Percentiles rank a stretch among this genome's conserved stretches.
phyloP scores from a whole-genome alignment of 2,888 invertebrate genomes.

The Erebia aethiops region DNA sequence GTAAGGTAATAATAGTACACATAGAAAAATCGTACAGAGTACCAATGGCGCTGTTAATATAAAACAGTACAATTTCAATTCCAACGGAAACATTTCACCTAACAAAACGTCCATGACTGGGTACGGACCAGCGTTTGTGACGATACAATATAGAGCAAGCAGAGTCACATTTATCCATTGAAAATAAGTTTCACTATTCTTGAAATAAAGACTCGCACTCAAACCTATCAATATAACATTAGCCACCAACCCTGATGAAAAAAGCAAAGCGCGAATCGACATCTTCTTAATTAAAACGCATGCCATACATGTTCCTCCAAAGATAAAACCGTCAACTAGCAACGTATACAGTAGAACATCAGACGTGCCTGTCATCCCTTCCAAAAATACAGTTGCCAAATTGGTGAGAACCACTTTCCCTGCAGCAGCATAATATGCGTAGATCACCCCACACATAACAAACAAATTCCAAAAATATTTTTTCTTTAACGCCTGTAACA shows the following conservation, averaged over 20 bases:
- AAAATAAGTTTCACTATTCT: background rate
- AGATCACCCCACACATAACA: background rate
- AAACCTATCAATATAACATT: slow-evolving; percentile 36
- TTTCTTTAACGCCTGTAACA: background rate
- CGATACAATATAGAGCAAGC: slow-evolving; percentile 41
- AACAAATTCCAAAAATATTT: slow-evolving; percentile 10
- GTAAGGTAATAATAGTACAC: slow-evolving; percentile 1
- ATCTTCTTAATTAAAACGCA: slow-evolving; percentile 39
- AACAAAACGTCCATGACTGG: slow-evolving; percentile 43
- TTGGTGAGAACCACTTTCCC: slow-evolving; percentile 40
- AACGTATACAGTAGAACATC: slow-evolving; percentile 42
- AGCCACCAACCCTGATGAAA: slow-evolving; percentile 40
- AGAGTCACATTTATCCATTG: slow-evolving; percentile 38
- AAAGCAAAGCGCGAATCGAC: slow-evolving; percentile 40
- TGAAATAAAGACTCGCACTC: slow-evolving; percentile 38
- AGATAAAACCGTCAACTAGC: slow-evolving; percentile 36
- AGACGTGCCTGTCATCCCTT: slow-evolving; percentile 40
- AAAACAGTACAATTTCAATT: slow-evolving; percentile 42
- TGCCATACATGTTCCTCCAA: slow-evolving; percentile 42
- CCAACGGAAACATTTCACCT: slow-evolving; percentile 46
- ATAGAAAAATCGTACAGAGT: background rate
- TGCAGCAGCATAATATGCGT: slow-evolving; percentile 31
- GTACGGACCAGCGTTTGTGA: slow-evolving; percentile 40
- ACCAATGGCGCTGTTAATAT: background rate
- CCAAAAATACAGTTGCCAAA: slow-evolving; percentile 40